A percentile compares a stretch with the other conserved stretches of the same genome.
Conservation (phyloP, 2,797 vertebrate species). For the Poeciliopsis presidionis region DNA sequence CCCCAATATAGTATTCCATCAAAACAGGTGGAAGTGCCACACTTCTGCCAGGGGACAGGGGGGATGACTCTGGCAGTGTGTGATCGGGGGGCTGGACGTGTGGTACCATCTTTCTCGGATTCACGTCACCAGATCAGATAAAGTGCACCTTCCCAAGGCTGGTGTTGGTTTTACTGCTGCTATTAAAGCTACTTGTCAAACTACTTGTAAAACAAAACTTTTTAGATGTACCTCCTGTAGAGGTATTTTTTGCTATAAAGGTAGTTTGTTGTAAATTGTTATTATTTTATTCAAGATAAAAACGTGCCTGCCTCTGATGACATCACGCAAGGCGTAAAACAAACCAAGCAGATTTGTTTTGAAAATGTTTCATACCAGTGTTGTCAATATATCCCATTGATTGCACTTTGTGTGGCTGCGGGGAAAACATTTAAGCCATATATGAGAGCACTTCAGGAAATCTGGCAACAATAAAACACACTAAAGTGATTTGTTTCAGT, state of each 20-base stretch:
- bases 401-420: neutral
- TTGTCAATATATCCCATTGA: neutral
- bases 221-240: neutral
- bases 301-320: neutral
- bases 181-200: constrained; percentile 13
- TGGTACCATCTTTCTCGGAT: constrained; percentile 49
- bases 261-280: neutral
- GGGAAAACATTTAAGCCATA: neutral
- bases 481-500: neutral
- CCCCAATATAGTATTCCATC: constrained; percentile 77
- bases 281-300: neutral
- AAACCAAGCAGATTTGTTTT: neutral
- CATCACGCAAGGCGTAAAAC: neutral
- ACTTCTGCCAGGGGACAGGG: constrained; percentile 65
- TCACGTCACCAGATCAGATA: constrained; percentile 27
- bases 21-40: constrained; percentile 82
- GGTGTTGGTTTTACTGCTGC: neutral
- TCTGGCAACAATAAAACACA: neutral
- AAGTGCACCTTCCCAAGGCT: constrained; percentile 14
- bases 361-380: neutral
- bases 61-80: constrained; percentile 68
- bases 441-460: neutral
- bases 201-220: neutral
- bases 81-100: constrained; percentile 34
- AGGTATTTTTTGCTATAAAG: neutral